Percentiles rank a stretch among this genome's conserved stretches.
Evolutionary conservation across 1,140 invertebrate genomes (phyloP).

Genomic region (Pseudomyrmex dendroicus): DNA sequence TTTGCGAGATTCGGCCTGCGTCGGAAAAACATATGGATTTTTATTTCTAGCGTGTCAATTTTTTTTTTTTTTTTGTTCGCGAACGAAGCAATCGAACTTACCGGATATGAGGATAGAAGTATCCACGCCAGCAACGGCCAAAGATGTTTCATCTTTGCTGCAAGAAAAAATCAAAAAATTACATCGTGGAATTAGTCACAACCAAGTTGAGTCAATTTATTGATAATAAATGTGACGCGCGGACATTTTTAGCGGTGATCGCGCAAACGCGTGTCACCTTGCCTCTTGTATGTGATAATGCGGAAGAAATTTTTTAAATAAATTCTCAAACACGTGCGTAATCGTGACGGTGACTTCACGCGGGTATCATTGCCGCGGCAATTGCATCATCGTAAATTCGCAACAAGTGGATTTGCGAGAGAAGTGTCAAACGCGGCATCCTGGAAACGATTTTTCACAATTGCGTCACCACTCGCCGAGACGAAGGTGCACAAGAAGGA

Average conservation of each 20-base stretch:
- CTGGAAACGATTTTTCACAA: conserved; percentile 39
- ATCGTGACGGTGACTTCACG: conserved; percentile 38
- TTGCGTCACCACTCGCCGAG: background rate
- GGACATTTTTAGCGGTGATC: conserved; percentile 43
- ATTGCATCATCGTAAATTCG: conserved; percentile 52
- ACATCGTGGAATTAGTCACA: background rate
- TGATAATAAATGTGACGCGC: background rate
- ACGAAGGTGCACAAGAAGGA: background rate
- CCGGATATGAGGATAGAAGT: conserved; percentile 87
- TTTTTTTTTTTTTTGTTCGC: background rate
- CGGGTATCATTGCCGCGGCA: background rate
- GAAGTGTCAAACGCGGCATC: background rate
- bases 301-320: conserved; percentile 43
- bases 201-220: background rate
- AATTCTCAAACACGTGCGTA: conserved; percentile 38
- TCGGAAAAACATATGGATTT: background rate
- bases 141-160: conserved; percentile 91
- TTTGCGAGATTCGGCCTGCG: conserved; percentile 90
- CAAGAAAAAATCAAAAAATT: conserved; percentile 78
- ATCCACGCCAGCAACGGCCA: conserved; percentile 90
- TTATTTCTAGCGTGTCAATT: background rate
- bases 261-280: conserved; percentile 3
- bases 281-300: background rate
- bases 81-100: conserved; percentile 75
- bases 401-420: conserved; percentile 45